Evolutionary conservation across 2,888 invertebrate species (phyloP).

Genomic region (Sceliomorpha sp.): DNA sequence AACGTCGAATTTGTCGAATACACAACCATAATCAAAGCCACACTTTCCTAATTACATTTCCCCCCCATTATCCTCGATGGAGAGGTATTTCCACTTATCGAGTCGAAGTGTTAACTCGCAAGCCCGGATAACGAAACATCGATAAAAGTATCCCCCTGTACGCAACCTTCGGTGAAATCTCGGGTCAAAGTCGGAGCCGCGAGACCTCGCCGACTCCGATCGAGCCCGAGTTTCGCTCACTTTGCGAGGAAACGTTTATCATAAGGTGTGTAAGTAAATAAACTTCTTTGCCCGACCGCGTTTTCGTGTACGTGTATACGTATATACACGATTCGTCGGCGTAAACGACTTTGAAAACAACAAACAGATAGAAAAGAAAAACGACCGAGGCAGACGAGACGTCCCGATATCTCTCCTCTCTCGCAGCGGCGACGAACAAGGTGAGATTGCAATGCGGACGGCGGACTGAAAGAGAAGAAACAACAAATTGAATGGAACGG

Average conservation of each 20-base stretch:
- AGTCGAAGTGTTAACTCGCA: no score
- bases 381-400: slow-evolving; percentile 1
- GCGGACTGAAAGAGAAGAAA: slow-evolving; percentile 55
- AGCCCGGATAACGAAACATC: no score
- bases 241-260: neutral
- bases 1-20: no score
- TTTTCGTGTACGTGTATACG: neutral
- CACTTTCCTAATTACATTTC: no score
- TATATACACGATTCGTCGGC: slow-evolving; percentile 20
- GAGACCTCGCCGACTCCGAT: neutral
- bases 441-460: slow-evolving; percentile 70
- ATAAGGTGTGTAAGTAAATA: slow-evolving; percentile 22
- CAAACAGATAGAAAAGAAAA: slow-evolving; percentile 39
- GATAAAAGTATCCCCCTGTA: no score
- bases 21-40: no score
- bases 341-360: slow-evolving; percentile 35
- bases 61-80: no score
- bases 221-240: no score
- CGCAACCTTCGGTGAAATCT: no score
- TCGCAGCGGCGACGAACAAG: slow-evolving; percentile 61
- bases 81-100: no score
- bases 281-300: slow-evolving; percentile 6
- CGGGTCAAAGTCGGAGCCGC: neutral
- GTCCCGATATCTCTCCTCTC: slow-evolving; percentile 7
- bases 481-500: slow-evolving; percentile 53